phyloP scores from a whole-genome alignment of 2,888 invertebrate genomes.

The Phortica okadai region DNA sequence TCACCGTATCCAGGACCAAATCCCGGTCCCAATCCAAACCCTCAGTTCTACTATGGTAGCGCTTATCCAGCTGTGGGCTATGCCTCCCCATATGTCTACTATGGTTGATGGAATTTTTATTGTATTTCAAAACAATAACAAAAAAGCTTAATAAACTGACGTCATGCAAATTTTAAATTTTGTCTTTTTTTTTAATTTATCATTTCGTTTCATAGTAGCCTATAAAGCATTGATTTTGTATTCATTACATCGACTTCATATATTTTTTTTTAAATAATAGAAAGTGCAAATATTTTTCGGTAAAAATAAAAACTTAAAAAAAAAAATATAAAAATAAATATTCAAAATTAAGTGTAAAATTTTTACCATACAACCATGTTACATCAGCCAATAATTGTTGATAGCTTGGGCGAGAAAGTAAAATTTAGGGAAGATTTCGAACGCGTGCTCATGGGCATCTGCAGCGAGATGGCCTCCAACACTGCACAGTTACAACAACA shows the following conservation, averaged over 20 bases:
- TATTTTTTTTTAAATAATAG: neutral
- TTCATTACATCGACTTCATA: neutral
- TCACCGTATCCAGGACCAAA: slow-evolving; percentile 56
- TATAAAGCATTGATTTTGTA: neutral
- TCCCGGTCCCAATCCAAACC: slow-evolving; percentile 56
- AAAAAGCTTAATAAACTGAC: neutral
- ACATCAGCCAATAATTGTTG: too few species aligned
- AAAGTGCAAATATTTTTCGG: too few species aligned
- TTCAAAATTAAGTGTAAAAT: neutral
- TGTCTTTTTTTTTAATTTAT: too few species aligned
- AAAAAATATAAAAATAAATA: neutral
- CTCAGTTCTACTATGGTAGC: slow-evolving; percentile 59
- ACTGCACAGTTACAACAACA: too few species aligned
- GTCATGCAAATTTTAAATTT: neutral
- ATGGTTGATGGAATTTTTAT: slow-evolving; percentile 50
- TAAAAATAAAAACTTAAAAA: neutral
- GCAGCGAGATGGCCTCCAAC: neutral
- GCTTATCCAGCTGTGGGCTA: slow-evolving; percentile 59
- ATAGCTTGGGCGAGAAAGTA: too few species aligned
- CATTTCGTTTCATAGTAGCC: neutral
- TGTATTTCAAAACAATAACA: neutral
- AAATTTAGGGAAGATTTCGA: neutral
- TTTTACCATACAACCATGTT: neutral
- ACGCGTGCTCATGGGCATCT: neutral
- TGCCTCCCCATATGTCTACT: slow-evolving; percentile 61